Conservation (phyloP, 2,797 vertebrate species). For the Cottoperca gobio region DNA sequence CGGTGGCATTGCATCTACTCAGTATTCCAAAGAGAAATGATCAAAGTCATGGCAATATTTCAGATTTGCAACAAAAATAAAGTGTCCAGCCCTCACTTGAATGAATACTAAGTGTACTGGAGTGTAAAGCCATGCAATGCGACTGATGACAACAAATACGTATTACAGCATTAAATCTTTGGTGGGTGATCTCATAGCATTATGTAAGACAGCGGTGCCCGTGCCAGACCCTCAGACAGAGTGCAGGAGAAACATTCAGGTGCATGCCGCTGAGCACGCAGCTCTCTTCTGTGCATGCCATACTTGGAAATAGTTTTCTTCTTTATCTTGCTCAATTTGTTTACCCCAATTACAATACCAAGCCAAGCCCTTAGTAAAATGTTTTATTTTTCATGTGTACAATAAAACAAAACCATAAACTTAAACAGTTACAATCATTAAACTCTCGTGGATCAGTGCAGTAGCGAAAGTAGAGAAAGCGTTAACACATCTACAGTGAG, state of each 20-base stretch:
- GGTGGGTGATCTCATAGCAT: constrained; percentile 71
- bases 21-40: constrained; percentile 26
- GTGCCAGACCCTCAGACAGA: constrained; percentile 62
- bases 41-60: constrained; percentile 31
- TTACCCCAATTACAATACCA: constrained; percentile 41
- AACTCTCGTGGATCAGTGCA: constrained; percentile 4
- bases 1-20: constrained; percentile 6
- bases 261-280: constrained; percentile 68
- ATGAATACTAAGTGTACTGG: constrained; percentile 18
- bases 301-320: constrained; percentile 69
- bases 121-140: constrained; percentile 43
- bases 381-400: constrained; percentile 51
- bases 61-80: constrained; percentile 12
- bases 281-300: constrained; percentile 58
- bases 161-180: constrained; percentile 52
- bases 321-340: constrained; percentile 50
- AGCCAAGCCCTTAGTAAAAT: constrained; percentile 47
- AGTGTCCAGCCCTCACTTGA: constrained; percentile 13
- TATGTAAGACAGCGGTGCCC: constrained; percentile 67
- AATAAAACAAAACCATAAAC: constrained; percentile 28
- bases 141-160: constrained; percentile 60
- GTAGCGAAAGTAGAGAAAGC: constrained; percentile 45
- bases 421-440: constrained; percentile 13
- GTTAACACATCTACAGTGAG: constrained; percentile 56
- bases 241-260: constrained; percentile 70